phyloP scores from a whole-genome alignment of 2,797 vertebrate species.

The Oryzias sinensis region DNA sequence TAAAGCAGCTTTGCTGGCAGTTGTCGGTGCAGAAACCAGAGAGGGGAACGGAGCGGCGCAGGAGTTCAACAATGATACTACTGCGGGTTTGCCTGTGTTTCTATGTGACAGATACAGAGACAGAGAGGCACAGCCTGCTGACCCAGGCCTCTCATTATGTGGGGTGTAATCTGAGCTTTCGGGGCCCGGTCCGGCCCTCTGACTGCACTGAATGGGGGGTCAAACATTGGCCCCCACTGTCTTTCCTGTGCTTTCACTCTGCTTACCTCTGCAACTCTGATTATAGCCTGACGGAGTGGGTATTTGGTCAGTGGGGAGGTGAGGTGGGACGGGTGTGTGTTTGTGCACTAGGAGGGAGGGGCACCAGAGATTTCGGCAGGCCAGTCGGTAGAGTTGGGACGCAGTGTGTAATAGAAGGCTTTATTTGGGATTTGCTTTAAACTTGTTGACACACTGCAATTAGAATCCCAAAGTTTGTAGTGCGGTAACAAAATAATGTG shows the following conservation, averaged over 20 bases:
- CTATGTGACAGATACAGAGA: slow-evolving; percentile 29
- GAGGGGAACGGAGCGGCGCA: slow-evolving; percentile 61
- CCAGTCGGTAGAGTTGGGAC: slow-evolving; percentile 35
- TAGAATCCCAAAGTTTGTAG: slow-evolving; percentile 10
- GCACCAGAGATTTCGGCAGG: slow-evolving; percentile 41
- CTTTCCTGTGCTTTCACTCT: slow-evolving; percentile 84
- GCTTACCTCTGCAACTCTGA: slow-evolving; percentile 84
- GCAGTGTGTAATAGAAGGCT: slow-evolving; percentile 28
- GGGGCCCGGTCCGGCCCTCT: slow-evolving; percentile 65
- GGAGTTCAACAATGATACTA: slow-evolving; percentile 66
- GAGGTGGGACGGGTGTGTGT: neutral
- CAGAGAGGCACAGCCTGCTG: slow-evolving; percentile 74
- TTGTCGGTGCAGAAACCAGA: slow-evolving; percentile 54
- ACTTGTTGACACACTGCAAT: slow-evolving; percentile 10
- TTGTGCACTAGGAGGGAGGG: slow-evolving; percentile 5
- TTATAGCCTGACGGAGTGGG: slow-evolving; percentile 68
- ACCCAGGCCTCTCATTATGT: slow-evolving; percentile 86
- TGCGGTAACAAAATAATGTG: slow-evolving; percentile 8
- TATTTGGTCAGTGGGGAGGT: slow-evolving; percentile 21
- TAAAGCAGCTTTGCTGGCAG: slow-evolving; percentile 66
- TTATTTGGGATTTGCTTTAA: slow-evolving; percentile 19
- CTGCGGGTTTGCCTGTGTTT: slow-evolving; percentile 36
- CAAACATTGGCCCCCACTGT: slow-evolving; percentile 63
- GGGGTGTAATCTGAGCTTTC: slow-evolving; percentile 84
- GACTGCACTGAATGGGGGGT: slow-evolving; percentile 73